Conservation (phyloP, 2,113 vertebrate genomes). For the Loxodonta africana region DNA sequence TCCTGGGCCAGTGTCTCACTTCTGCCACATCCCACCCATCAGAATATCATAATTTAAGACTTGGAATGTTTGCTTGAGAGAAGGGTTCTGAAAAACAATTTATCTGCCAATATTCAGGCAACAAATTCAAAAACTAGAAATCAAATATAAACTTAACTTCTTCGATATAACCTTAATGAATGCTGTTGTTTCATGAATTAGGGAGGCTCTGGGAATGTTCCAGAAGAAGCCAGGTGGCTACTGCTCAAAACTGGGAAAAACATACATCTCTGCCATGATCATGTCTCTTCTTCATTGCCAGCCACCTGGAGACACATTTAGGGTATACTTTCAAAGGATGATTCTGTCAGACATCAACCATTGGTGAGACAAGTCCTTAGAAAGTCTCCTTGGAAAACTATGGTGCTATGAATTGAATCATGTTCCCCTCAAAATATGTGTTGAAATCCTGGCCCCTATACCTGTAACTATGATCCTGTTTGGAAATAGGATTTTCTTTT, state of each 20-base stretch:
- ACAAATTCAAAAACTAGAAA: conserved; percentile 36
- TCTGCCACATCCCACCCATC: neutral
- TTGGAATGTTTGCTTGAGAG: neutral
- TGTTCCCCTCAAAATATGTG: neutral
- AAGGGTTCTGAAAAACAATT: neutral
- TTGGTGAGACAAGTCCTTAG: neutral
- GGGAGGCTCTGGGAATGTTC: neutral
- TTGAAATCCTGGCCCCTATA: neutral
- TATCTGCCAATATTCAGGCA: neutral
- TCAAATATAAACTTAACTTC: conserved; percentile 9
- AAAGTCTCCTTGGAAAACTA: neutral
- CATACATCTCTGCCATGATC: neutral
- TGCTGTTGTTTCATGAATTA: neutral
- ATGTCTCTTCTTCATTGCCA: neutral
- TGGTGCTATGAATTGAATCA: neutral
- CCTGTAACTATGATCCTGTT: neutral
- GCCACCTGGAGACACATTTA: neutral
- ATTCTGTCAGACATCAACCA: neutral
- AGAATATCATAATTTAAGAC: neutral
- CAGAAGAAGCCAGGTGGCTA: neutral
- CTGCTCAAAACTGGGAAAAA: neutral
- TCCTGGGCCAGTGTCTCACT: neutral
- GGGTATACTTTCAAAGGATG: neutral
- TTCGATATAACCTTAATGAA: neutral
- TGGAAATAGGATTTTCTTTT: neutral